Evolutionary conservation across 2,797 vertebrate species (phyloP), one percentile per base, ranked within the genome.

Genomic region (Nannoperca australis): DNA sequence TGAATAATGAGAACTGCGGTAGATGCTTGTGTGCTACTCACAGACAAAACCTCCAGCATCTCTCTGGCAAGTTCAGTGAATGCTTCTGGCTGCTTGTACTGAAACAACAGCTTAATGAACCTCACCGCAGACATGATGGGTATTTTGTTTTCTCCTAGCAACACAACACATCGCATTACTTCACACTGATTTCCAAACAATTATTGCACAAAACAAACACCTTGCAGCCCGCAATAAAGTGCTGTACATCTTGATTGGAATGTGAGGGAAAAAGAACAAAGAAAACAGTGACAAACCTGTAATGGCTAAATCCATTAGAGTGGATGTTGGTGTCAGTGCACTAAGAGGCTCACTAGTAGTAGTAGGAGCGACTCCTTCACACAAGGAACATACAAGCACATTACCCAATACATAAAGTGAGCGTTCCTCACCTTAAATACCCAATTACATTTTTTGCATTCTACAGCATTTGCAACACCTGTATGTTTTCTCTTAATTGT

Each of bases 31-130:
- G 30, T 62, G 27, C 4, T 24, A 93, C 94, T 95, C 94, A 99
- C 98, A 94, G 96, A 91, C 86, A 99, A 90, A 82, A 96, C 90
- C 63, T 83, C 79, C 74, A 93, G 74, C 85, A 98, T 95, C 40
- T 93, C 77, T 50, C 59, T 70, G 73, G 94, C 18, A 70, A 96
- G 87, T 61, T 94, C 92, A 85, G 93, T 87, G 90, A 98, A 99
- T 24, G 92, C 73, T 0, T 95, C 92, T 92, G 93, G 96, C 59
- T 97, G 95, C 76, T 97, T 97, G 81, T 96, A 97, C 71, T 90
- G 96, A 92, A 97, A 97, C 84, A 97, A 91, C 83, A 98, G 83
- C 90, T 98, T 98, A 62, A 95, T 79, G 88, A 99, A 98, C 90
- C 93, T 96, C 85, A 98, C 88, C 1, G 95, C 96, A 83, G 96